phyloP scores from a whole-genome alignment of 2,113 vertebrate genomes.

The Vidua chalybeata region DNA sequence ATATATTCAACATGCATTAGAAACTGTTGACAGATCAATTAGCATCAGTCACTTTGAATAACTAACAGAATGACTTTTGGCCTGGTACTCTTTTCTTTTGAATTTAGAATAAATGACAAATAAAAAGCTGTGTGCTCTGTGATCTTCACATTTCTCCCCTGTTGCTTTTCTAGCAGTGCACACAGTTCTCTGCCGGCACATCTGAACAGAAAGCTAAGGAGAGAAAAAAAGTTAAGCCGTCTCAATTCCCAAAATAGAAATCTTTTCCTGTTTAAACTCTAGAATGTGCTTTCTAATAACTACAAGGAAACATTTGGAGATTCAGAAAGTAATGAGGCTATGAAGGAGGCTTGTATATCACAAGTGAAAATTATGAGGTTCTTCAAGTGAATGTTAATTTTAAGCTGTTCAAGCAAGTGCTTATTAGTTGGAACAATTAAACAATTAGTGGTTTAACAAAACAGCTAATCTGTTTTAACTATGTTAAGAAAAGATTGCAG shows the following conservation, averaged over 20 bases:
- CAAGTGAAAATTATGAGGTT: background rate
- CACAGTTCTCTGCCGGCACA: background rate
- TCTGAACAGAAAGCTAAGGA: background rate
- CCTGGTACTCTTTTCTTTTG: background rate
- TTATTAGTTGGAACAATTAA: background rate
- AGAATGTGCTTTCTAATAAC: background rate
- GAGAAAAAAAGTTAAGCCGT: background rate
- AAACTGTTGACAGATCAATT: slow-evolving; percentile 42
- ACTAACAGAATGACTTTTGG: background rate
- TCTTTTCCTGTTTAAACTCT: background rate
- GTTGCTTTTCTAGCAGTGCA: background rate
- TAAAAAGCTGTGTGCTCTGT: background rate
- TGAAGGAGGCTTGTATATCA: background rate
- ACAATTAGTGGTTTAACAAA: background rate
- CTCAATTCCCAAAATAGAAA: background rate
- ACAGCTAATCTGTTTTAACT: background rate
- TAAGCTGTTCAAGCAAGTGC: background rate
- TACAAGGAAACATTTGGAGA: background rate
- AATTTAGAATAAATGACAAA: background rate
- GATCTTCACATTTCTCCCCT: background rate
- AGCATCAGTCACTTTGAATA: slow-evolving; percentile 24
- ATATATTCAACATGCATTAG: background rate
- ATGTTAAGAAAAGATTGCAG: background rate
- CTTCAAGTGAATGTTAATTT: background rate
- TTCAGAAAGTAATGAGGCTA: background rate